A percentile compares a stretch with the other conserved stretches of the same genome.
Conservation (phyloP, 2,797 vertebrate genomes). For the Lophotriccus pileatus region DNA sequence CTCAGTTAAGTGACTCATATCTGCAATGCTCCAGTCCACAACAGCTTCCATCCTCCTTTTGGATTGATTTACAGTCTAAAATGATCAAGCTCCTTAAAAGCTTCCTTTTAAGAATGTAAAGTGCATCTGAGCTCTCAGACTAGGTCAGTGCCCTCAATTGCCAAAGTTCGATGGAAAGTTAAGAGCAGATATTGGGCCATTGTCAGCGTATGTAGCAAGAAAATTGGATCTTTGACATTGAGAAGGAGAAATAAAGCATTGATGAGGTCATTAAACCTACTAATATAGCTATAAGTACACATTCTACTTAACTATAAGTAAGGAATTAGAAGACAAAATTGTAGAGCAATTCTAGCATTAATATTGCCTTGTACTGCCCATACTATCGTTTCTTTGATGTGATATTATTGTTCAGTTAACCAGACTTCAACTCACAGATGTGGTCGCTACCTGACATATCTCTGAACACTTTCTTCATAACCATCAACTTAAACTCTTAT, state of each 20-base stretch:
- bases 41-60: not conserved
- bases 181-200: not conserved
- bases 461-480: not conserved
- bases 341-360: not conserved
- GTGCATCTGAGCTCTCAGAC: not conserved
- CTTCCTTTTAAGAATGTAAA: constrained; percentile 14
- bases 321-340: not conserved
- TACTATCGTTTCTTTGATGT: not conserved
- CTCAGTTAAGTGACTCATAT: not conserved
- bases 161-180: not conserved
- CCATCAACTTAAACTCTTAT: not conserved
- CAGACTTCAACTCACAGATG: not conserved
- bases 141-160: constrained; percentile 53
- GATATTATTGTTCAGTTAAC: not conserved
- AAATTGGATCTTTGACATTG: not conserved
- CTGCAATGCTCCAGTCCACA: not conserved
- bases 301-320: not conserved
- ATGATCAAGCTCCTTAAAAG: constrained; percentile 13
- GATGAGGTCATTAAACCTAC: not conserved
- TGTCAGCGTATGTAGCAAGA: not conserved
- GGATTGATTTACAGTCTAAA: constrained; percentile 35
- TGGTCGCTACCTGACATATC: not conserved
- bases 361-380: not conserved
- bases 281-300: not conserved
- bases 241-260: not conserved